Evolutionary conservation across 2,888 invertebrate genomes (phyloP).

Genomic region (Plagodis dolabraria): DNA sequence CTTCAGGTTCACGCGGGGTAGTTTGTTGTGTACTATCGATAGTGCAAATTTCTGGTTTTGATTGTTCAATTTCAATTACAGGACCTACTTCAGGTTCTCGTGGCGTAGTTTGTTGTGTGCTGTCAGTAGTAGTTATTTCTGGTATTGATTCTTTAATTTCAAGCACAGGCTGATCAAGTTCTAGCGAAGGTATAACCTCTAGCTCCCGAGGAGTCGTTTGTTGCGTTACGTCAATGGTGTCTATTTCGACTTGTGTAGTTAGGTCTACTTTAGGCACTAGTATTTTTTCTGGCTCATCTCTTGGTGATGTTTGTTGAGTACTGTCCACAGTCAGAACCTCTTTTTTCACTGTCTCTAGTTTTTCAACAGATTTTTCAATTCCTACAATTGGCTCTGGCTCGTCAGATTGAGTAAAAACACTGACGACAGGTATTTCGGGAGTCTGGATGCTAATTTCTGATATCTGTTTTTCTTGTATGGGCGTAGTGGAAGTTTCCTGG

Average conservation of each 20-base stretch:
- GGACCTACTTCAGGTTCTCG: constrained; percentile 35
- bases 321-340: constrained; percentile 49
- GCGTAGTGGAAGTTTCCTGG: constrained; percentile 71
- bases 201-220: no score
- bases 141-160: constrained; percentile 22
- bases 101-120: constrained; percentile 62
- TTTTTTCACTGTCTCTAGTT: constrained; percentile 37
- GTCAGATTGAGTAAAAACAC: constrained; percentile 76
- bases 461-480: constrained; percentile 58
- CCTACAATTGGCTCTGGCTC: constrained; percentile 48
- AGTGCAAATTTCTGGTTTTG: constrained; percentile 28
- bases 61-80: constrained; percentile 10
- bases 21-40: constrained; percentile 47
- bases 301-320: constrained; percentile 59
- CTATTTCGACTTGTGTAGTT: background rate
- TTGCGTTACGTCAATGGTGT: no score
- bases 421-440: constrained; percentile 65
- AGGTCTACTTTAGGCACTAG: constrained; percentile 4
- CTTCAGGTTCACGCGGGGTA: constrained; percentile 45
- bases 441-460: constrained; percentile 71
- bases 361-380: constrained; percentile 29
- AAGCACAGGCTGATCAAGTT: no score
- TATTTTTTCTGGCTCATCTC: constrained; percentile 41
- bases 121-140: constrained; percentile 46
- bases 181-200: no score